Percentiles rank a stretch among this genome's conserved stretches.
These are phyloP conservation scores for Antheraea pernyi DNA, from an alignment of 1,140 invertebrate genomes.

Conservation along the genomic window DNA sequence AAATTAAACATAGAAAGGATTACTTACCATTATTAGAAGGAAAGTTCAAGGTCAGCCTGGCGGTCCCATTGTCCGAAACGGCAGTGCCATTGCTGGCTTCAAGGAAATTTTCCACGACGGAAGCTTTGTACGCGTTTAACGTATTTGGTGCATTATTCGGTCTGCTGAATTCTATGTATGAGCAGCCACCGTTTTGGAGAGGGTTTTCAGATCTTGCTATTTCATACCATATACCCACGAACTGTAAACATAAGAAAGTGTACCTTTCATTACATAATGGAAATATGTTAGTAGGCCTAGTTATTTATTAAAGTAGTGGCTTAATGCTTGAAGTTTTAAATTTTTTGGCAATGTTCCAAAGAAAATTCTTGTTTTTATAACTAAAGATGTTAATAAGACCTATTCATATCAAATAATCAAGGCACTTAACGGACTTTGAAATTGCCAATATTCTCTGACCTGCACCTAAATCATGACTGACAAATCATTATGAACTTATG, in stretches of 20 bases:
- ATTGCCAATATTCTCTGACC: too few species aligned
- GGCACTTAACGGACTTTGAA: too few species aligned
- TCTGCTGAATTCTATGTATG: constrained; percentile 28
- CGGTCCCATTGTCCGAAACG: constrained; percentile 25
- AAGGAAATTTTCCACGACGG: constrained; percentile 44
- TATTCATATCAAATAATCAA: too few species aligned
- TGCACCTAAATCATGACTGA: too few species aligned
- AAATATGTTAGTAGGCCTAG: too few species aligned
- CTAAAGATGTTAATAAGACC: too few species aligned
- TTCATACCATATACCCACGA: constrained; percentile 49
- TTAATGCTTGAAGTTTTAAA: too few species aligned
- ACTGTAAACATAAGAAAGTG: constrained; percentile 30
- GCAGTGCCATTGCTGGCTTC: constrained; percentile 33
- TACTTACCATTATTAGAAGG: neutral
- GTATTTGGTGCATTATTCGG: constrained; percentile 16
- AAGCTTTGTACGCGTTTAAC: constrained; percentile 14
- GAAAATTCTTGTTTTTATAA: too few species aligned
- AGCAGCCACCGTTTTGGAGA: constrained; percentile 40
- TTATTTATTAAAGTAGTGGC: too few species aligned
- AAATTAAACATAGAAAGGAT: neutral
- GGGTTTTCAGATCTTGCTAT: constrained; percentile 29
- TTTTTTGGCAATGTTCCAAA: too few species aligned
- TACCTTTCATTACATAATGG: neutral
- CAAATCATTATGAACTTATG: too few species aligned
- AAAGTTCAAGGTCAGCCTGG: constrained; percentile 32